A percentile compares a stretch with the other conserved stretches of the same genome.
Conservation (phyloP, 2,797 vertebrate species). For the Acanthurus leucopareius region DNA sequence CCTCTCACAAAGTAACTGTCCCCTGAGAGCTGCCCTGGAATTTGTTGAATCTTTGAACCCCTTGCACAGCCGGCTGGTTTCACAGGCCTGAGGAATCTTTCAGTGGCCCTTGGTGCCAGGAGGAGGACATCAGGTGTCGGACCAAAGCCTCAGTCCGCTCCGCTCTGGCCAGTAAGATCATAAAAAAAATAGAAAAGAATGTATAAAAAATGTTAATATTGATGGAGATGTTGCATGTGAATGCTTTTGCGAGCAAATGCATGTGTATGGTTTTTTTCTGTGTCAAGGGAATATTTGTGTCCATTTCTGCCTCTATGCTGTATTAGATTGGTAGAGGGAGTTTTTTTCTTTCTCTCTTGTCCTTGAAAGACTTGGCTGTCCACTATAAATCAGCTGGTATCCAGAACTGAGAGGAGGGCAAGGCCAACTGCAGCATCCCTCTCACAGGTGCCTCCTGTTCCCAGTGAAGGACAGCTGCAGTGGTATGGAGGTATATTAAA, state of each 20-base stretch:
- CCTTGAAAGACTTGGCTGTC: slow-evolving; percentile 66
- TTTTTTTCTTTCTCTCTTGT: slow-evolving; percentile 46
- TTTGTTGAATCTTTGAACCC: slow-evolving; percentile 83
- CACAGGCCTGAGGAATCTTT: slow-evolving; percentile 84
- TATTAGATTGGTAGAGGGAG: slow-evolving; percentile 30
- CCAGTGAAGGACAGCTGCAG: slow-evolving; percentile 55
- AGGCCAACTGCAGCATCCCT: slow-evolving; percentile 68
- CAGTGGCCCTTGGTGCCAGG: slow-evolving; percentile 82
- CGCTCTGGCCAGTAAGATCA: slow-evolving; percentile 37
- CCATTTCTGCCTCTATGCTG: neutral
- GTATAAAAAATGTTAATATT: neutral
- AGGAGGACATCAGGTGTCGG: slow-evolving; percentile 80
- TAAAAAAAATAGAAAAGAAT: neutral
- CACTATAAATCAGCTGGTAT: slow-evolving; percentile 72
- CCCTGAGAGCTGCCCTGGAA: slow-evolving; percentile 82
- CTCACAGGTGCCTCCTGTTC: slow-evolving; percentile 72
- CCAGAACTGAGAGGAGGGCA: slow-evolving; percentile 48
- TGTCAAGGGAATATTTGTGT: neutral
- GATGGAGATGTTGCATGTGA: neutral
- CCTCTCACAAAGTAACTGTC: slow-evolving; percentile 75
- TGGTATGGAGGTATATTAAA: neutral
- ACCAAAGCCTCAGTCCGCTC: slow-evolving; percentile 51
- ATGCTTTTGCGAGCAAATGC: slow-evolving; percentile 21
- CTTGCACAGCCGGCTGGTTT: slow-evolving; percentile 76
- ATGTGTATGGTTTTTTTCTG: neutral